Evolutionary conservation across 2,797 vertebrate species (phyloP).

Genomic region (Esox lucius): DNA sequence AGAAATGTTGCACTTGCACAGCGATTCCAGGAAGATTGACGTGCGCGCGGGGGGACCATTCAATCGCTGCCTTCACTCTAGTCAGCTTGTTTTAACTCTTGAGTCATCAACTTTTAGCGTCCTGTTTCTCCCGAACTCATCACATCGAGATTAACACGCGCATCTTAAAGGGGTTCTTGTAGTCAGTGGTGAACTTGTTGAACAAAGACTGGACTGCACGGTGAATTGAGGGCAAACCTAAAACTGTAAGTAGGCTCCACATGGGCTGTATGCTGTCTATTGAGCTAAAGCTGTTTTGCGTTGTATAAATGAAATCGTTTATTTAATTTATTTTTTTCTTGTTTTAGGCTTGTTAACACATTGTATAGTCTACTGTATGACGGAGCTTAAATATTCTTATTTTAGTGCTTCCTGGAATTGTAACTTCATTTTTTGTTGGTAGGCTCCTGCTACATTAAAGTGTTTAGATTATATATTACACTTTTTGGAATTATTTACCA

Average conservation of each 20-base stretch:
- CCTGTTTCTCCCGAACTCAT: constrained; percentile 56
- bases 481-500: neutral
- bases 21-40: constrained; percentile 67
- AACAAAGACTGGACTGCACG: constrained; percentile 47
- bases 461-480: neutral
- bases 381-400: neutral
- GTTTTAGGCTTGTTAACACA: neutral
- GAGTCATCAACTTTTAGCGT: constrained; percentile 56
- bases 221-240: constrained; percentile 24
- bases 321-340: neutral
- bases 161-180: constrained; percentile 68
- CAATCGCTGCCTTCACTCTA: constrained; percentile 33
- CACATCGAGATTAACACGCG: constrained; percentile 66
- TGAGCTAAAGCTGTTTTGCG: neutral
- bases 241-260: constrained; percentile 44
- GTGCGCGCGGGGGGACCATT: constrained; percentile 49
- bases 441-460: too few species aligned
- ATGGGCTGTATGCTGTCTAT: neutral
- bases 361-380: neutral
- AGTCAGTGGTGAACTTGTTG: constrained; percentile 77
- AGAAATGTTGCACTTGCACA: constrained; percentile 66
- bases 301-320: neutral
- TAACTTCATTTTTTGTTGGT: constrained; percentile 49
- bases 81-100: constrained; percentile 52
- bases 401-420: constrained; percentile 30